Conservation (phyloP, 2,113 vertebrate genomes). For the Amphiprion percula region DNA sequence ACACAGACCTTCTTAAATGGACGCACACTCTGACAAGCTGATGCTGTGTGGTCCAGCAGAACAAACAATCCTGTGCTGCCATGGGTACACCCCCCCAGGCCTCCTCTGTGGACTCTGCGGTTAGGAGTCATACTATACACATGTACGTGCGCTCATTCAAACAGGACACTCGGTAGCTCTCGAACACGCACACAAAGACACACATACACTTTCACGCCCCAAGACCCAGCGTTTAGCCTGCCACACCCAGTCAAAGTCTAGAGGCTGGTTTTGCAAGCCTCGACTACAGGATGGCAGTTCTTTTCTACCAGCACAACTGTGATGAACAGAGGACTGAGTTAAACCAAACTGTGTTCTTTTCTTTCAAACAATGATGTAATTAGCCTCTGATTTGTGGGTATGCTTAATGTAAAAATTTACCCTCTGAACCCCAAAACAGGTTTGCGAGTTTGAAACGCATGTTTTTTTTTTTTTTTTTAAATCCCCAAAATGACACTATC, state of each 20-base stretch:
- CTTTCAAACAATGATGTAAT: not conserved
- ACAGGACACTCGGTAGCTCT: constrained; percentile 15
- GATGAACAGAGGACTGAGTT: not conserved
- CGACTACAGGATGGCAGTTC: constrained; percentile 4
- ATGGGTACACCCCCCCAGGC: constrained; percentile 28
- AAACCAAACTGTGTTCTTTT: not conserved
- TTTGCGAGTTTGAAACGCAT: no score
- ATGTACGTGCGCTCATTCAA: not conserved
- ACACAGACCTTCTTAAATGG: constrained; percentile 33
- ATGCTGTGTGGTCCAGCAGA: constrained; percentile 68
- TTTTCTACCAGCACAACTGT: not conserved
- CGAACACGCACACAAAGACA: not conserved
- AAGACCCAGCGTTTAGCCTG: constrained; percentile 31
- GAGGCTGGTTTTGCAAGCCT: constrained; percentile 4
- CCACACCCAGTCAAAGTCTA: constrained; percentile 64
- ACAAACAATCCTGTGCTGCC: constrained; percentile 50
- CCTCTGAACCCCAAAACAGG: no score
- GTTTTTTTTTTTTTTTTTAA: no score
- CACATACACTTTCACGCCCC: constrained; percentile 21
- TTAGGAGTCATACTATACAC: not conserved
- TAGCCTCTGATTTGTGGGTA: no score
- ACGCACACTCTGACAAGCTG: constrained; percentile 26
- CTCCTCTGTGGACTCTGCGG: constrained; percentile 26
- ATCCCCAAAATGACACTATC: no score
- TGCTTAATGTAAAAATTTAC: no score